Conservation (phyloP, 64 coral and sea anemone genomes). For the Porites lutea region DNA sequence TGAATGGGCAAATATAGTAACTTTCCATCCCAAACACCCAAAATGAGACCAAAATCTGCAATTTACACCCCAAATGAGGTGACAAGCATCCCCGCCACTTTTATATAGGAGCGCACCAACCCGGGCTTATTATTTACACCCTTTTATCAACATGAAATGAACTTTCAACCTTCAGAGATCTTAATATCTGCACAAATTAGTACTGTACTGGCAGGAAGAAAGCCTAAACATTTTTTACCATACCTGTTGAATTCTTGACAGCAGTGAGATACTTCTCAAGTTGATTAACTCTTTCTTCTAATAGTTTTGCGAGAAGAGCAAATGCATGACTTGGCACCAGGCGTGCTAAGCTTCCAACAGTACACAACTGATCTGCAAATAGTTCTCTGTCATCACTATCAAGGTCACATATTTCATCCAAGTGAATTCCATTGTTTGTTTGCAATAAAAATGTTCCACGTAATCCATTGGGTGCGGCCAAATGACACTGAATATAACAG, state of each 20-base stretch:
- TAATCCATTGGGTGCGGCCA: slow-evolving; percentile 78
- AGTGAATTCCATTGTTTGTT: slow-evolving; percentile 29
- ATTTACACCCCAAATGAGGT: too few species aligned
- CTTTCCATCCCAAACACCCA: too few species aligned
- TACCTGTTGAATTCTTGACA: slow-evolving; percentile 74
- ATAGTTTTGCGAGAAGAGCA: slow-evolving; percentile 73
- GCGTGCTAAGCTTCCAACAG: slow-evolving; percentile 83
- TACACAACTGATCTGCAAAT: slow-evolving; percentile 89
- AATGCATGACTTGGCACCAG: slow-evolving; percentile 69
- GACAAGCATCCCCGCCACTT: too few species aligned
- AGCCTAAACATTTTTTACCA: too few species aligned
- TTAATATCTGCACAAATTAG: too few species aligned
- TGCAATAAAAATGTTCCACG: slow-evolving; percentile 64
- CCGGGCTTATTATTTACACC: too few species aligned
- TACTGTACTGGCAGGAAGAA: too few species aligned
- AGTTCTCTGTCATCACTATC: slow-evolving; percentile 89
- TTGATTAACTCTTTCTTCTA: slow-evolving; percentile 71
- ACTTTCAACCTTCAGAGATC: too few species aligned
- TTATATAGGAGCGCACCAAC: too few species aligned
- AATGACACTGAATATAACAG: slow-evolving; percentile 84
- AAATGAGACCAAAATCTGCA: too few species aligned
- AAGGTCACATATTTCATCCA: slow-evolving; percentile 94
- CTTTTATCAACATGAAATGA: too few species aligned
- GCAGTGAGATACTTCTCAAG: slow-evolving; percentile 70
- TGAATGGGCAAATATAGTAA: too few species aligned